Conservation (phyloP, 2,113 vertebrate genomes). For the Oriolus oriolus region DNA sequence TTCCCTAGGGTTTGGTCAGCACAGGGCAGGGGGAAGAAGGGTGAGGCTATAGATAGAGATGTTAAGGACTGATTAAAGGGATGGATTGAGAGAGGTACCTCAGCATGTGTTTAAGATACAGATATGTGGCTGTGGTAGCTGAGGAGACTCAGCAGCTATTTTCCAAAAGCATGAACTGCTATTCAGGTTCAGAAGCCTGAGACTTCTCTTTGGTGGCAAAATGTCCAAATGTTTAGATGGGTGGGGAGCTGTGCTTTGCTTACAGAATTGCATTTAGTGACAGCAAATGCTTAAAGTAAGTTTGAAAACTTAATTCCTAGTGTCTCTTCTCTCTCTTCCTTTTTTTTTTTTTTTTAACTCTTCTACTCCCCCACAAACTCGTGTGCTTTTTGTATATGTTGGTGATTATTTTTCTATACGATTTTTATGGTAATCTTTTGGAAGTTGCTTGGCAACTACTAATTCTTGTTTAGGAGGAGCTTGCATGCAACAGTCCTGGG, state of each 20-base stretch:
- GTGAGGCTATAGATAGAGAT: neutral
- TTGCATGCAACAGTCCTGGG: neutral
- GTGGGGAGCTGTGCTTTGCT: neutral
- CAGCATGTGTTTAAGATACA: neutral
- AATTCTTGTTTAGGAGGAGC: neutral
- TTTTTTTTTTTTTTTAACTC: neutral
- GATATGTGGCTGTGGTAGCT: neutral
- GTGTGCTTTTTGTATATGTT: neutral
- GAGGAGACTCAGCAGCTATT: neutral
- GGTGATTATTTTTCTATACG: neutral
- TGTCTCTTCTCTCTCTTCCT: neutral
- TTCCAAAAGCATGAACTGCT: neutral
- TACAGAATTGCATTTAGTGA: neutral
- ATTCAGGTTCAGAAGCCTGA: neutral
- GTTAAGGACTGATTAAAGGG: neutral
- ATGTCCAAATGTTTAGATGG: neutral
- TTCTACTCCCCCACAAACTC: neutral
- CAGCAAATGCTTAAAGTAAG: neutral
- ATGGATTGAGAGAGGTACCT: neutral
- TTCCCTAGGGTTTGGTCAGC: neutral
- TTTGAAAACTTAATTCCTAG: neutral
- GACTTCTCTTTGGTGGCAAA: neutral
- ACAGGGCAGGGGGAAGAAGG: neutral
- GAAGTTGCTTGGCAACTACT: slow-evolving; percentile 13
- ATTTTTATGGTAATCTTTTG: neutral